Base-by-base conservation (phyloP, 2,888 invertebrate genomes). In the Parochlus steinenii region DNA sequence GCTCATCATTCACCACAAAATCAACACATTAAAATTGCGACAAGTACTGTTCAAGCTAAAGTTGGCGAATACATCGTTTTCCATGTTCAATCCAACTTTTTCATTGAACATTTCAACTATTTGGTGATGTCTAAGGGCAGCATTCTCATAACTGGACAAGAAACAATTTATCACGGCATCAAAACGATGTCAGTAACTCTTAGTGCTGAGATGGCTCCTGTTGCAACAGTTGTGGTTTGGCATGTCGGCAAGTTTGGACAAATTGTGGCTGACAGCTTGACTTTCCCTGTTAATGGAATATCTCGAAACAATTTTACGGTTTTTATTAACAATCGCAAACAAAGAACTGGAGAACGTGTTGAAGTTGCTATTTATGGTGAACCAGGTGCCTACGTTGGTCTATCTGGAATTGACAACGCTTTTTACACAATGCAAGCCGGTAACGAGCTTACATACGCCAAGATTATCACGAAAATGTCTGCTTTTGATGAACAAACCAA, bases 251-350 rank as follows among this genome's bases (percentile, higher is more conserved):
- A 71, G 10, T 74, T 79, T 45, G 89, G 85, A 0, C 80, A 81
- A 48, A 78, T 93, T 31, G 72, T 90, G 1, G 85, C 85, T 0
- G 95, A 95, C 62, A 83, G 87, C 39, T 64, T 95, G 39, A 92
- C 92, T n/a, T 90, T 93, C 65, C 89, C 90, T 1, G 92, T 95
- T 17, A 89, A 93, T 59, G 92, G 92, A 40, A 86, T 93, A 45
- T 83, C 89, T 2, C 61, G 87, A 40, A 92, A 95, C 55, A 87
- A 90, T 53, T 86, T 85, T 54, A 78, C 82, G 1, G 75, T 87
- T 8, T 71, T 67, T 46, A 78, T 93, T 40, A 93, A 93, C 58
- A 86, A 89, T 55, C 79, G 82, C 42, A 95, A 93, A 58, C 89
- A 89, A 35, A 74, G 92, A 43, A 89, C 87, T 0, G 89, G 90